These are phyloP conservation scores for Aegotheles bennettii DNA, from an alignment of 2,113 vertebrate species.

Conservation along the genomic window DNA sequence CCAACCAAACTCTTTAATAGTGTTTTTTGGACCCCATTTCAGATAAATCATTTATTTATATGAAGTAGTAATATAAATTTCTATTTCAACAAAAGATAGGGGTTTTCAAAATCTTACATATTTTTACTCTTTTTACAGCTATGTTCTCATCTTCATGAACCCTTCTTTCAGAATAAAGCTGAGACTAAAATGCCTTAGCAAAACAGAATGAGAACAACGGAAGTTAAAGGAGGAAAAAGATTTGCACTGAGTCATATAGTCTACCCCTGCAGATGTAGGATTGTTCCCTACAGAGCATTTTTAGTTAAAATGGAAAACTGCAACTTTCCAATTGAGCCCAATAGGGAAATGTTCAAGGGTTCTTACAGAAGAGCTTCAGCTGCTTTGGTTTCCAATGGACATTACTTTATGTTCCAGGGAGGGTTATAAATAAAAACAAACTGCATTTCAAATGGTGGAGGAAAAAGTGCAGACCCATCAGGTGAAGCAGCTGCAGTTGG, in stretches of 20 bases:
- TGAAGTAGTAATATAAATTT: neutral
- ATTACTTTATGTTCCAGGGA: neutral
- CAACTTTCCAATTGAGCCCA: neutral
- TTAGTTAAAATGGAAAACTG: neutral
- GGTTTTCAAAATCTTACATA: neutral
- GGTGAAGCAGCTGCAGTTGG: neutral
- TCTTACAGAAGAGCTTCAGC: neutral
- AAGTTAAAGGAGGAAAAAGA: neutral
- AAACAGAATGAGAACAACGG: neutral
- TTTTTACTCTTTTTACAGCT: neutral
- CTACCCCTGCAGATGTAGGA: neutral
- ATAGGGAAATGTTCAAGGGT: neutral
- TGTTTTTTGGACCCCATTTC: neutral
- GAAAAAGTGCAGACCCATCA: neutral
- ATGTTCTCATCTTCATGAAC: neutral
- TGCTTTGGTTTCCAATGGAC: neutral
- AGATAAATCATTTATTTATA: neutral
- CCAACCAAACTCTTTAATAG: neutral
- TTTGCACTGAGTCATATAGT: neutral
- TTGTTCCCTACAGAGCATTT: neutral
- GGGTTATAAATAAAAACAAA: constrained; percentile 9
- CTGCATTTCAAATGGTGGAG: neutral
- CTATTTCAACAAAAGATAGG: neutral
- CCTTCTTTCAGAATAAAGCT: neutral
- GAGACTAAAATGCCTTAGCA: neutral